Conservation (phyloP, 1,140 invertebrate species). For the Ericerus pela region DNA sequence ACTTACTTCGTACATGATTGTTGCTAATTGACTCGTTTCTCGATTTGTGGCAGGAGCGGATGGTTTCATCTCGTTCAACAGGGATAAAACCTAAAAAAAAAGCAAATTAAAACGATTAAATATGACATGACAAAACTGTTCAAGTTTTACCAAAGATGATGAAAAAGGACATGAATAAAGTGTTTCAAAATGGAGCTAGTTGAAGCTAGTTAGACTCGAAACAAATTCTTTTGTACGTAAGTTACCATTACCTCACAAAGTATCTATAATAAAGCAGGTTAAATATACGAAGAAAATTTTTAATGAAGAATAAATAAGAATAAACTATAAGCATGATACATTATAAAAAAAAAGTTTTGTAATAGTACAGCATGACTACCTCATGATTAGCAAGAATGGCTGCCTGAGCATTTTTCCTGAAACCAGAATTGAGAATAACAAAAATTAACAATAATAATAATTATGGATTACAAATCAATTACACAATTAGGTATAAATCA, state of each 20-base stretch:
- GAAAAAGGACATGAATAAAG: no score
- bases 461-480: no score
- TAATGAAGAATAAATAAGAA: not conserved
- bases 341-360: not conserved
- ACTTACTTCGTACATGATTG: not conserved
- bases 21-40: not conserved
- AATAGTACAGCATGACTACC: not conserved
- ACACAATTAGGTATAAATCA: no score
- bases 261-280: not conserved
- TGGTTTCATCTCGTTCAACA: not conserved
- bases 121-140: not conserved
- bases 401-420: slow-evolving; percentile 16
- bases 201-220: not conserved
- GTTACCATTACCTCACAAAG: not conserved
- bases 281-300: not conserved
- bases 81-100: not conserved
- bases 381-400: slow-evolving; percentile 14
- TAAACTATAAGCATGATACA: not conserved
- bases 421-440: no score
- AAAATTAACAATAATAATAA: no score
- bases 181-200: not conserved
- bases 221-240: not conserved
- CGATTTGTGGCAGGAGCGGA: not conserved
- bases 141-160: no score
- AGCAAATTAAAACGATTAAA: not conserved